These are phyloP conservation scores for Apodemia zela DNA, from an alignment of 2,888 invertebrate species.

Conservation along the genomic window DNA sequence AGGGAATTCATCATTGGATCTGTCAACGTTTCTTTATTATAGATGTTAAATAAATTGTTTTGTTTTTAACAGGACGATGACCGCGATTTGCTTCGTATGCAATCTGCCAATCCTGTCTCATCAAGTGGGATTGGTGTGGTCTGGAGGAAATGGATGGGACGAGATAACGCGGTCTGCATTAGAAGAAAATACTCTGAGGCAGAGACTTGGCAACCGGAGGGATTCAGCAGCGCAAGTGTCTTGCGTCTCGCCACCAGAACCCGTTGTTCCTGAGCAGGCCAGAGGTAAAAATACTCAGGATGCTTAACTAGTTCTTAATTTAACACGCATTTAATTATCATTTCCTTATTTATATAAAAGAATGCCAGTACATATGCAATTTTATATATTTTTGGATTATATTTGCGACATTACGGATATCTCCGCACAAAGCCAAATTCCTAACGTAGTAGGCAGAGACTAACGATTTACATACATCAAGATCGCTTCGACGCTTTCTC, in stretches of 20 bases:
- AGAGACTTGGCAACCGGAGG: slow-evolving; percentile 90
- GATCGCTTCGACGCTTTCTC: too few species aligned
- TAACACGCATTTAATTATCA: too few species aligned
- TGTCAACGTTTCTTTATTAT: background rate
- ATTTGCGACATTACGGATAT: too few species aligned
- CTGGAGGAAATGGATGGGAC: slow-evolving; percentile 97
- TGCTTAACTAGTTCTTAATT: too few species aligned
- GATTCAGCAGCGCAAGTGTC: slow-evolving; percentile 96
- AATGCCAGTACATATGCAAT: too few species aligned
- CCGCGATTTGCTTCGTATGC: slow-evolving; percentile 97
- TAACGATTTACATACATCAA: too few species aligned
- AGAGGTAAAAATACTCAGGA: slow-evolving; percentile 47
- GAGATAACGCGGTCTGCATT: slow-evolving; percentile 91
- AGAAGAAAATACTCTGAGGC: slow-evolving; percentile 91
- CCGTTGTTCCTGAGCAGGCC: slow-evolving; percentile 82
- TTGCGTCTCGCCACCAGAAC: slow-evolving; percentile 90
- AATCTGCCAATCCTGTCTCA: slow-evolving; percentile 96
- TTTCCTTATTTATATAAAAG: too few species aligned
- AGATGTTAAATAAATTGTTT: slow-evolving; percentile 31
- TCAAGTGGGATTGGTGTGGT: slow-evolving; percentile 96
- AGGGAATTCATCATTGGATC: too few species aligned
- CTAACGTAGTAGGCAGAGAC: too few species aligned
- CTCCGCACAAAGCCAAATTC: too few species aligned
- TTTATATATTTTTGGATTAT: too few species aligned
- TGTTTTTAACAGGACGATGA: slow-evolving; percentile 88